Base-by-base conservation (phyloP, 1,140 invertebrate species). In the Acromyrmex heyeri region DNA sequence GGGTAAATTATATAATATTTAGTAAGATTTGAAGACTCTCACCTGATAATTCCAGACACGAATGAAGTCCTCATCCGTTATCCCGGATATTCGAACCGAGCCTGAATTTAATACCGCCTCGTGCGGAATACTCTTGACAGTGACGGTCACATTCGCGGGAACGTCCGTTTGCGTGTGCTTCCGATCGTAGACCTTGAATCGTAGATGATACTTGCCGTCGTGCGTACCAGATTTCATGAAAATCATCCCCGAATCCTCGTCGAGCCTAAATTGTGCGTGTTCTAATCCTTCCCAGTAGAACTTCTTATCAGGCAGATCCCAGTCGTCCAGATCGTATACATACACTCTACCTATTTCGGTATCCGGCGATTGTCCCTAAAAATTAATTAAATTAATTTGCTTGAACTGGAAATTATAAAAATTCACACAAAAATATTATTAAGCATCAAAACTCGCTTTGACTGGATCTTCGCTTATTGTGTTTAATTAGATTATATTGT, bases 281-380 rank as follows among this genome's bases (percentile, higher is more conserved):
- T 98, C 98, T 69, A 96, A 95, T 64, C 96, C 96, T 92, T 98
- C 98, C 98, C 98, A 99, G 91, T 98, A 98, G 96, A 99, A 99
- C 92, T 98, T 98, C 93, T 99, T 99, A 93, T 99, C 99, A 0
- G 98, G 98, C 86, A 99, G 94, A 96, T 99, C 99, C 99, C 99
- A 99, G 93, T 99, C 99, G 94, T 99, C 99, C 62, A 98, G 95
- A 95, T 99, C 99, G 93, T 99, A 98, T 0, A 99, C 98, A 94
- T 99, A 99, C 2, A 99, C 99, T 86, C 98, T 96, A 34, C 99
- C 99, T 87, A 99, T 99, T 94, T 98, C 98, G 0, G 98, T 98
- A 89, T 99, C 97, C 2, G 98, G 98, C 87, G 98, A 97, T 95
- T 98, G 97, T 67, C 98, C 98, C 97, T 99, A 96, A 82, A 94